Conservation (phyloP, 2,113 vertebrate species). For the Trogon surrucura region DNA sequence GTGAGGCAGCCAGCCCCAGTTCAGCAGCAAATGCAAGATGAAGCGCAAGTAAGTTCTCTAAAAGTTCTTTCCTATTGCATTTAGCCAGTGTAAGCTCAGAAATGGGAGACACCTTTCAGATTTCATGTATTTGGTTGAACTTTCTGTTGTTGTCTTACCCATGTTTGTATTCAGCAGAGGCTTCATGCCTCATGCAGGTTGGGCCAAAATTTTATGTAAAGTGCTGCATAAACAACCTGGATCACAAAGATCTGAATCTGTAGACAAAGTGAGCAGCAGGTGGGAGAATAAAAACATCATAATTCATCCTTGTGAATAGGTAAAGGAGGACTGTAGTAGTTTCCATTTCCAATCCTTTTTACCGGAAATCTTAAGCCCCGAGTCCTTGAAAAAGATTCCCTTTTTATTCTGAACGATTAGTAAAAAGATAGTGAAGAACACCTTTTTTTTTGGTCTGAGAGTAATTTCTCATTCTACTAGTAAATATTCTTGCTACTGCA, state of each 20-base stretch:
- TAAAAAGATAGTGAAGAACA: neutral
- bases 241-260: neutral
- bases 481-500: neutral
- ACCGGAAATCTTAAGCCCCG: neutral
- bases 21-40: constrained; percentile 75
- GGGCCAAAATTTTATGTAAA: neutral
- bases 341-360: neutral
- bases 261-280: neutral
- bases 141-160: neutral
- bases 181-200: neutral
- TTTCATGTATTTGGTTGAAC: neutral
- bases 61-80: neutral
- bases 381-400: neutral
- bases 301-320: neutral
- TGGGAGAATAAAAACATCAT: neutral
- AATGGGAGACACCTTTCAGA: neutral
- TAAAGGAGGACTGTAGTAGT: neutral
- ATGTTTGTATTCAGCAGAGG: neutral
- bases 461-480: neutral
- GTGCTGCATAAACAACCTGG: neutral
- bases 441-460: neutral
- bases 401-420: neutral
- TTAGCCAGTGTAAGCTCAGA: neutral
- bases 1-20: constrained; percentile 77
- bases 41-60: constrained; percentile 66